These are phyloP conservation scores for Pelagia noctiluca DNA, from an alignment of 30 jellyfish, hydroid and myxozoan genomes.

Conservation along the genomic window DNA sequence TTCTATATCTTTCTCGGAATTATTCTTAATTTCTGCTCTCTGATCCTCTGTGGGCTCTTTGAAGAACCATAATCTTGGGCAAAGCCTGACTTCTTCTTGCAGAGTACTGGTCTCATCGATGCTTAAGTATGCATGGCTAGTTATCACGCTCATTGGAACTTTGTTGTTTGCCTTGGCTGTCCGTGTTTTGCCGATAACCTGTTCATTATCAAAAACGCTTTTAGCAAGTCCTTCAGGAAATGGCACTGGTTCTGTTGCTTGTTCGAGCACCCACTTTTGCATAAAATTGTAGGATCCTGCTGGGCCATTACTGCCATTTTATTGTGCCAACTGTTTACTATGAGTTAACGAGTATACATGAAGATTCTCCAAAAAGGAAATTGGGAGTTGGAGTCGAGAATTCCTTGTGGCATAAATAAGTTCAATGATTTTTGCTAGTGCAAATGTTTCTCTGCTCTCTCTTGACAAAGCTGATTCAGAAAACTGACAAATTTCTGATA, in stretches of 20 bases:
- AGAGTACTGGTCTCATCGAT: background rate
- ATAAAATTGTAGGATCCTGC: conserved; percentile 30
- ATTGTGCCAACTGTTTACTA: conserved; percentile 7
- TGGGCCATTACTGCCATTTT: background rate
- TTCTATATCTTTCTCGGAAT: background rate
- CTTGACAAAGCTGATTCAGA: background rate
- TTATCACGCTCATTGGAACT: conserved; percentile 43
- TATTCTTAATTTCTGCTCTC: background rate
- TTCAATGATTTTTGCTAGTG: conserved; percentile 22
- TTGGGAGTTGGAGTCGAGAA: conserved; percentile 9
- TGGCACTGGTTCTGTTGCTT: background rate
- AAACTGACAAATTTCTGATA: background rate
- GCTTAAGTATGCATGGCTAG: conserved; percentile 16
- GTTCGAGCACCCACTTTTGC: conserved; percentile 10
- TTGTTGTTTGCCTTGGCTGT: conserved; percentile 6
- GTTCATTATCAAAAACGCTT: conserved; percentile 39
- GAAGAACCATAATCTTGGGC: conserved; percentile 20
- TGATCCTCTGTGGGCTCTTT: background rate
- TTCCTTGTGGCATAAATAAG: background rate
- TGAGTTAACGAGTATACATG: background rate
- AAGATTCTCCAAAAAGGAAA: conserved; percentile 14
- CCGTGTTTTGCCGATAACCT: conserved; percentile 29
- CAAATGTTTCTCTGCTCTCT: background rate
- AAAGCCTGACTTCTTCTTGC: conserved; percentile 3
- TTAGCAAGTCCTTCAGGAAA: conserved; percentile 28